phyloP scores from a whole-genome alignment of 1,140 invertebrate genomes.

The Drosophila elegans region DNA sequence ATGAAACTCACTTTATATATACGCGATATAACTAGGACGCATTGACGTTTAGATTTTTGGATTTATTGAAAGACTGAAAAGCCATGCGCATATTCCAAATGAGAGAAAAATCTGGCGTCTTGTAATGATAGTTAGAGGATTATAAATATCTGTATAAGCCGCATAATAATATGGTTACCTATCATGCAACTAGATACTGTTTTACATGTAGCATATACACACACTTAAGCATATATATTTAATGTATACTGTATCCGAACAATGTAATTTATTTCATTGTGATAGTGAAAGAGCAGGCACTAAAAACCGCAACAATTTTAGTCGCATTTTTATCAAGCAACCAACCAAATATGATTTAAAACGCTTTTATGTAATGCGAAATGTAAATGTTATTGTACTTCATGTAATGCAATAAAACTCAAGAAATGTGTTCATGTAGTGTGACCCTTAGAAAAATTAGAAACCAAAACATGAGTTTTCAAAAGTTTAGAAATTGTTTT shows the following conservation, averaged over 20 bases:
- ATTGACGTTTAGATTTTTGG: conserved; percentile 60
- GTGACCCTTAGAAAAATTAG: conserved; percentile 36
- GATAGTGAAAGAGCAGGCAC: conserved; percentile 65
- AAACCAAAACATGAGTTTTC: not conserved
- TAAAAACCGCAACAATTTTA: conserved; percentile 70
- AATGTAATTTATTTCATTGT: conserved; percentile 79
- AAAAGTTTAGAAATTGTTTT: not conserved
- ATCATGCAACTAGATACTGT: conserved; percentile 66
- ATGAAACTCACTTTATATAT: conserved; percentile 12
- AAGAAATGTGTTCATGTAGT: conserved; percentile 73
- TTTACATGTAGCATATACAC: conserved; percentile 52
- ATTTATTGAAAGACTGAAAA: conserved; percentile 77
- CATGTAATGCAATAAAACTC: conserved; percentile 69
- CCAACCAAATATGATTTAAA: conserved; percentile 43
- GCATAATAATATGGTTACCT: conserved; percentile 56
- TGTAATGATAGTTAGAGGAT: conserved; percentile 59
- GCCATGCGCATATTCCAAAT: conserved; percentile 66
- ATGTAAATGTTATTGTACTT: conserved; percentile 74
- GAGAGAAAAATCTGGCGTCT: conserved; percentile 55
- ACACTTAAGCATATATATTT: conserved; percentile 43
- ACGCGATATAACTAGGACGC: conserved; percentile 23
- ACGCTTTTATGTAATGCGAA: conserved; percentile 74
- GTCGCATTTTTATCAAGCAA: conserved; percentile 59
- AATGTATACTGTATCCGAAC: conserved; percentile 59
- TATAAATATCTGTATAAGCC: conserved; percentile 38